Percentiles rank a stretch among this genome's conserved stretches.
Evolutionary conservation across 2,888 invertebrate genomes (phyloP).

Genomic region (Sarcophaga carnaria): DNA sequence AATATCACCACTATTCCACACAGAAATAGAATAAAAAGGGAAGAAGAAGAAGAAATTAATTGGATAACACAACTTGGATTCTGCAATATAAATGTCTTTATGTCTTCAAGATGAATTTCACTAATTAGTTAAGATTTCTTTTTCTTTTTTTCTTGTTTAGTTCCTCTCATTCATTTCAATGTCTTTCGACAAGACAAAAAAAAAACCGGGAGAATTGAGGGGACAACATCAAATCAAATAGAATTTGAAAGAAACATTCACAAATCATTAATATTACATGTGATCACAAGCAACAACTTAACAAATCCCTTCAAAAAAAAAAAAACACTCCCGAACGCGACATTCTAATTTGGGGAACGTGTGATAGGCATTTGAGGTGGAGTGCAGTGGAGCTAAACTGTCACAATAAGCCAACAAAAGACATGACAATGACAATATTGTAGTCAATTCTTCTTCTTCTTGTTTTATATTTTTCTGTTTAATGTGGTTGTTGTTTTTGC

Average conservation of each 20-base stretch:
- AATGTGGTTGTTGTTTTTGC: conserved; percentile 8
- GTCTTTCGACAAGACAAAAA: conserved; percentile 11
- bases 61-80: background rate
- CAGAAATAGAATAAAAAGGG: background rate
- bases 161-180: background rate
- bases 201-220: background rate
- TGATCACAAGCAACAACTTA: conserved; percentile 69
- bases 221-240: background rate
- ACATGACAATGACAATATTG: conserved; percentile 55
- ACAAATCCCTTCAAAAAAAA: conserved; percentile 46
- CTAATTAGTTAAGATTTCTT: conserved; percentile 41
- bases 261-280: conserved; percentile 66
- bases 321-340: background rate
- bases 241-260: conserved; percentile 54
- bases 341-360: conserved; percentile 17
- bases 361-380: background rate
- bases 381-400: conserved; percentile 44
- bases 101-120: conserved; percentile 41
- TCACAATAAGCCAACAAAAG: conserved; percentile 55
- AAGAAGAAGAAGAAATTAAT: too few species aligned
- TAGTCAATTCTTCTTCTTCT: background rate
- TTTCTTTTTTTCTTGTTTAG: background rate
- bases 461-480: background rate
- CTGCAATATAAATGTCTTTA: conserved; percentile 29
- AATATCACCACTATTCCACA: background rate